Base-by-base conservation (phyloP, 2,113 vertebrate genomes). In the Larimichthys crocea region DNA sequence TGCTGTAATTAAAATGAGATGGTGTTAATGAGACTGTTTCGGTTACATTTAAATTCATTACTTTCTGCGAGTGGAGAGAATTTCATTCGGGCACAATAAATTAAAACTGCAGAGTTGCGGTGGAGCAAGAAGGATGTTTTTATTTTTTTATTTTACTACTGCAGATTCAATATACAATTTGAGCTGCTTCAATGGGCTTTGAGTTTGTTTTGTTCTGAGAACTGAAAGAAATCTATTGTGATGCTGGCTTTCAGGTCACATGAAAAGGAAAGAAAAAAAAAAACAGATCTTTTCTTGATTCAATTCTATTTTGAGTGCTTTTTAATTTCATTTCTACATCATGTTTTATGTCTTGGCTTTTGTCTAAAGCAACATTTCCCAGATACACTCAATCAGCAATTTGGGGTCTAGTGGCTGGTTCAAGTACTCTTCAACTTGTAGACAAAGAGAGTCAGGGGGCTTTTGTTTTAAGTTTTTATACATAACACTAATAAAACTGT, bases 1-100 rank as follows among this genome's bases (percentile, higher is more conserved):
- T 19, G 63, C 63, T 59, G 59, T 66, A 76, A 81, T 84, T 83
- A 85, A 77, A 82, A 50, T n/a, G 40, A 15, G 61, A 80, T 12
- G 26, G 8, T 56, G 75, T 61, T 82, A 79, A 82, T 53, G 73
- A 75, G 22, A 68, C 26, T 50, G n/a, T 62, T 53, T 72, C 35
- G 4, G 44, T 57, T 31, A 14, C 29, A 69, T 44, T 66, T 57
- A 24, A 63, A 71, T 72, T 1, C 10, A 62, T 76, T 66, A 64
- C 35, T 50, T 73, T 61, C 20, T 46, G 64, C 53, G 61, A 42
- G 50, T 40, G 42, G 62, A 64, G 17, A 48, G n/a, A 0, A 40
- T 50, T 62, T 57, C 16, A 68, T 71, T 55, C 49, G 3, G 5
- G 22, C 0, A 4, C 20, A 60, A 49, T 35, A 20, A 76, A 79